phyloP scores from a whole-genome alignment of 1,140 invertebrate species.

The Macrotrachela quadricornifera region DNA sequence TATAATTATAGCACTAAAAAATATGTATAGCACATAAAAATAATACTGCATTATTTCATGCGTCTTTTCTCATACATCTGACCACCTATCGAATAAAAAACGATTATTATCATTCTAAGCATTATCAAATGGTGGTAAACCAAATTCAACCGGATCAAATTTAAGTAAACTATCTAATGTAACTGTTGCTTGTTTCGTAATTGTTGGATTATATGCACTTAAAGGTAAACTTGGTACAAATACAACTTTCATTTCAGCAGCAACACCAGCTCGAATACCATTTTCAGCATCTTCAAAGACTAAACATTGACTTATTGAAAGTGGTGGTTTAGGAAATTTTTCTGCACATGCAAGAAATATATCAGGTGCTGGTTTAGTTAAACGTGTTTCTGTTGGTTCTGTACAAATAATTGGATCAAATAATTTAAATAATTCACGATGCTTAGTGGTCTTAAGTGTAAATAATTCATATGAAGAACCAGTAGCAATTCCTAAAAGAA shows the following conservation, averaged over 20 bases:
- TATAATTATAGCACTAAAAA: too few relatives aligned
- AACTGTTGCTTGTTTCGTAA: constrained; percentile 39
- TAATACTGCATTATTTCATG: too few relatives aligned
- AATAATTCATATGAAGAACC: constrained; percentile 57
- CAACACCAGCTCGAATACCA: constrained; percentile 52
- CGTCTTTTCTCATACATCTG: too few relatives aligned
- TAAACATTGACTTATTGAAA: constrained; percentile 40
- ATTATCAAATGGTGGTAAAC: constrained; percentile 46
- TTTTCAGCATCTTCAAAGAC: constrained; percentile 82
- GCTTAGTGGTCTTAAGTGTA: constrained; percentile 48
- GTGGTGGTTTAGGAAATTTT: constrained; percentile 42
- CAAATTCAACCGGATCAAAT: constrained; percentile 63
- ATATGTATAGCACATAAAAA: too few relatives aligned
- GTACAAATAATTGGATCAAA: constrained; percentile 64
- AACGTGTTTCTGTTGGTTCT: constrained; percentile 56
- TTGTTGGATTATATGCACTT: constrained; percentile 25
- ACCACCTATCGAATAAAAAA: too few relatives aligned
- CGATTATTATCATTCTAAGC: too few relatives aligned
- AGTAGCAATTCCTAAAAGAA: constrained; percentile 44
- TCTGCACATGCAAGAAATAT: constrained; percentile 64
- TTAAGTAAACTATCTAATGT: constrained; percentile 50
- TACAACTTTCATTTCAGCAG: constrained; percentile 64
- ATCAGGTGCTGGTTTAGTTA: constrained; percentile 76
- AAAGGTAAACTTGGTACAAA: constrained; percentile 58
- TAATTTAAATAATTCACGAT: constrained; percentile 45